Conservation (phyloP, 2,888 invertebrate genomes). For the Cyrtodaria siliqua region DNA sequence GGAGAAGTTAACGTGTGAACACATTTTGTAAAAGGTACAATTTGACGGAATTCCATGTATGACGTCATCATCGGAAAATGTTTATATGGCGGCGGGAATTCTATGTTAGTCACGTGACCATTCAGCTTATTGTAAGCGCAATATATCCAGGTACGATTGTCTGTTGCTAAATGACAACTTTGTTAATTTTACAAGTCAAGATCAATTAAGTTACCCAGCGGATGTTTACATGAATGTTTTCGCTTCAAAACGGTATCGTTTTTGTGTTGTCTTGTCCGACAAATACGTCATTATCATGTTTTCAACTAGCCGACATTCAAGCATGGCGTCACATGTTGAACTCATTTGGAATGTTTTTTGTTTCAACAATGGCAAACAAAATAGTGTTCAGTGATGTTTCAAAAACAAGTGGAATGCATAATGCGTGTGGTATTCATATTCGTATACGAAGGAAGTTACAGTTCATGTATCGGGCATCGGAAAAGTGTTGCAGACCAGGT, state of each 20-base stretch:
- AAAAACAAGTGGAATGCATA: too few species aligned
- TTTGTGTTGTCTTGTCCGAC: neutral
- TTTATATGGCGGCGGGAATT: constrained; percentile 66
- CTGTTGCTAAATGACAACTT: constrained; percentile 32
- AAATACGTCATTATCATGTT: neutral
- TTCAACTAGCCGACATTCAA: constrained; percentile 62
- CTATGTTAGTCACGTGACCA: constrained; percentile 82
- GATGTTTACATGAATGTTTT: too few species aligned
- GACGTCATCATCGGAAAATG: constrained; percentile 75
- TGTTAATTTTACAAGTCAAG: neutral
- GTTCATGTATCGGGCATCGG: too few species aligned
- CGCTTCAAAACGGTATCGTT: neutral
- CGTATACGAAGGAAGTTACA: too few species aligned
- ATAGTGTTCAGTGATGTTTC: too few species aligned
- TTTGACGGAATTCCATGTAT: constrained; percentile 40
- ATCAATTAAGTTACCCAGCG: too few species aligned
- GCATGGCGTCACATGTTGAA: constrained; percentile 82
- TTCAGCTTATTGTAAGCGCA: constrained; percentile 78
- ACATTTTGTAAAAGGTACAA: too few species aligned
- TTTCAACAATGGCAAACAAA: neutral
- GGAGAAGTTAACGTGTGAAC: too few species aligned
- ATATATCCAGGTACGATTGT: constrained; percentile 72
- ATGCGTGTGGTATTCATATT: too few species aligned
- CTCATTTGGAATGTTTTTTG: constrained; percentile 42
- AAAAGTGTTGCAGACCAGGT: too few species aligned